These are phyloP conservation scores for Hypsibius dujardini DNA, from an alignment of 1,140 invertebrate genomes.

Conservation along the genomic window DNA sequence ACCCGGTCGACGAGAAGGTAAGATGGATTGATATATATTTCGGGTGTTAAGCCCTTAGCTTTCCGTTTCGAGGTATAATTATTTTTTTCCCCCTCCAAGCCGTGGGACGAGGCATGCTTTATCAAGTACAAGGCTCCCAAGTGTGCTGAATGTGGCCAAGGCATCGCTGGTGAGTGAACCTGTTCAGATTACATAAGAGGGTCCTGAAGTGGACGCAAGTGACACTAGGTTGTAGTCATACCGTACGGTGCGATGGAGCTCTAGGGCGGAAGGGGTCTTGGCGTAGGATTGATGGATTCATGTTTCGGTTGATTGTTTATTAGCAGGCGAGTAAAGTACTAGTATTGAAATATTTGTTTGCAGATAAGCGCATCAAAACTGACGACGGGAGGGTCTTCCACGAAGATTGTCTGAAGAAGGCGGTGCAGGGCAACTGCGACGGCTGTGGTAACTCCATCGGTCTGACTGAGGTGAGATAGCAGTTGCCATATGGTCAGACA, in stretches of 20 bases:
- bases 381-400: conserved; percentile 1
- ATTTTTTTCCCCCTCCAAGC: background rate
- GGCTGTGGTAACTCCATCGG: background rate
- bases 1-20: background rate
- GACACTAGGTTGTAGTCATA: too few species aligned
- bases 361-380: conserved; percentile 16
- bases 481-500: too few species aligned
- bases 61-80: too few species aligned
- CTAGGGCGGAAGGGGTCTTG: too few species aligned
- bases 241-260: too few species aligned
- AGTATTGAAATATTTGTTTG: background rate
- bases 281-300: too few species aligned
- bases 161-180: background rate
- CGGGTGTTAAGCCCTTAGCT: too few species aligned
- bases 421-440: background rate
- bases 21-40: too few species aligned
- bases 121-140: conserved; percentile 7
- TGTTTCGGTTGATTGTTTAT: too few species aligned
- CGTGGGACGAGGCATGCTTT: background rate
- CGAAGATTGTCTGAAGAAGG: conserved; percentile 2
- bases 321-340: too few species aligned
- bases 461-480: background rate
- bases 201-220: too few species aligned
- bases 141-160: background rate
- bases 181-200: background rate